A percentile compares a stretch with the other conserved stretches of the same genome.
Conservation (phyloP, 2,113 vertebrate species). For the Scomber japonicus region DNA sequence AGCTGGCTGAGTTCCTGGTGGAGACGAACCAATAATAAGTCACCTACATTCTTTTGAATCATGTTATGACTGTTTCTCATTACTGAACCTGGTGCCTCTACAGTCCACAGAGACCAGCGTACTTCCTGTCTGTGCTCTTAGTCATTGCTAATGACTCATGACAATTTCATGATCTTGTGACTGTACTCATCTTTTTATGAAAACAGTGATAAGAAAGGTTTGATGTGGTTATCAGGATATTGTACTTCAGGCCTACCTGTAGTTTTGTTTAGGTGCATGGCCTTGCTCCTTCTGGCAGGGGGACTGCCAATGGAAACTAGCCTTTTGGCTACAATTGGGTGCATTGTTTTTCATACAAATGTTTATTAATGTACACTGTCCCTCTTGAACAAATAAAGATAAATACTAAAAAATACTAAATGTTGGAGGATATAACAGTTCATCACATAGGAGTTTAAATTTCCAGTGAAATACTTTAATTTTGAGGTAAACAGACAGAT, state of each 20-base stretch:
- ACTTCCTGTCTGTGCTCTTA: constrained; percentile 49
- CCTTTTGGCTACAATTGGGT: too few relatives aligned
- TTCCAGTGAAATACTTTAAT: neutral
- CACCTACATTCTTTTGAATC: constrained; percentile 30
- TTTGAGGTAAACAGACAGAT: neutral
- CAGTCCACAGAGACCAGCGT: neutral
- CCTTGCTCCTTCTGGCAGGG: too few relatives aligned
- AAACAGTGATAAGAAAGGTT: neutral
- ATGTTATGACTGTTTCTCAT: constrained; percentile 39
- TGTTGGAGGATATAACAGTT: neutral
- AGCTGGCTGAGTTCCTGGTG: neutral
- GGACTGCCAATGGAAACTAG: too few relatives aligned
- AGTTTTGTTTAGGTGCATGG: too few relatives aligned
- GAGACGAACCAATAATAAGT: constrained; percentile 22
- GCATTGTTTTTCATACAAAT: too few relatives aligned
- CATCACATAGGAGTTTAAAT: neutral
- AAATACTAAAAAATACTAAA: too few relatives aligned
- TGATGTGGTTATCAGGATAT: too few relatives aligned
- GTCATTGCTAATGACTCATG: constrained; percentile 42
- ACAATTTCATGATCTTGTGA: neutral
- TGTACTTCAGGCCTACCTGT: too few relatives aligned
- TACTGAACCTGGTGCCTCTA: constrained; percentile 23
- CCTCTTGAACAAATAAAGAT: too few relatives aligned
- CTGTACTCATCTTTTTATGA: neutral
- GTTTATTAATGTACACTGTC: too few relatives aligned